Evolutionary conservation across 2,113 vertebrate genomes (phyloP).

Genomic region (Andinoacara biseriatus): DNA sequence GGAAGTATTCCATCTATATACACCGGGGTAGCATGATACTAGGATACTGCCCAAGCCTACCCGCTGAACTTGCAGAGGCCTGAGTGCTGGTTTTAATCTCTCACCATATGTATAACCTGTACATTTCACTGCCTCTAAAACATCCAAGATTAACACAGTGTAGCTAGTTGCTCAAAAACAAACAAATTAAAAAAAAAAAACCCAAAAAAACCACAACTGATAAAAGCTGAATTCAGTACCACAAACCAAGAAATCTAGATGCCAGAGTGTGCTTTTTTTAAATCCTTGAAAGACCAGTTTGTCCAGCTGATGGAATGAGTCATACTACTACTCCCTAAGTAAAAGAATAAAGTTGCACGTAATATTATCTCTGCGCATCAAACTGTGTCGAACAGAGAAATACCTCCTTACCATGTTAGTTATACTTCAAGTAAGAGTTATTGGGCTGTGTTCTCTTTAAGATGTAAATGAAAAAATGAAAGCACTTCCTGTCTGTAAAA

Average conservation of each 20-base stretch:
- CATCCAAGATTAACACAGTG: background rate
- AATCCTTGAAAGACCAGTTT: slow-evolving; percentile 17
- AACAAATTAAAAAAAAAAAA: background rate
- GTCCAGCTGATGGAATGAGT: slow-evolving; percentile 28
- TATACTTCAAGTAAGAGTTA: slow-evolving; percentile 31
- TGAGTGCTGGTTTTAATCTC: background rate
- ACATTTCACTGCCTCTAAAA: background rate
- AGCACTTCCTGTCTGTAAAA: background rate
- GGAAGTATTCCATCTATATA: background rate
- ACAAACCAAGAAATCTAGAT: background rate
- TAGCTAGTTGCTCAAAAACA: background rate
- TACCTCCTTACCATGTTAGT: background rate
- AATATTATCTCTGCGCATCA: background rate
- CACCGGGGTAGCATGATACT: background rate
- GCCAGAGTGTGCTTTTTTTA: background rate
- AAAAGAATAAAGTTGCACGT: background rate
- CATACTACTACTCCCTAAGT: background rate
- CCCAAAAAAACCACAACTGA: background rate
- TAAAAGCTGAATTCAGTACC: background rate
- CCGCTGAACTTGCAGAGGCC: background rate
- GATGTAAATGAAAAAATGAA: slow-evolving; percentile 35
- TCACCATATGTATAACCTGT: background rate
- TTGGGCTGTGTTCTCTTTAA: slow-evolving; percentile 25
- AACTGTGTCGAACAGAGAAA: background rate
- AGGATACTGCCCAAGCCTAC: background rate